Conservation (phyloP, 2,113 vertebrate genomes). For the Pygoscelis adeliae region DNA sequence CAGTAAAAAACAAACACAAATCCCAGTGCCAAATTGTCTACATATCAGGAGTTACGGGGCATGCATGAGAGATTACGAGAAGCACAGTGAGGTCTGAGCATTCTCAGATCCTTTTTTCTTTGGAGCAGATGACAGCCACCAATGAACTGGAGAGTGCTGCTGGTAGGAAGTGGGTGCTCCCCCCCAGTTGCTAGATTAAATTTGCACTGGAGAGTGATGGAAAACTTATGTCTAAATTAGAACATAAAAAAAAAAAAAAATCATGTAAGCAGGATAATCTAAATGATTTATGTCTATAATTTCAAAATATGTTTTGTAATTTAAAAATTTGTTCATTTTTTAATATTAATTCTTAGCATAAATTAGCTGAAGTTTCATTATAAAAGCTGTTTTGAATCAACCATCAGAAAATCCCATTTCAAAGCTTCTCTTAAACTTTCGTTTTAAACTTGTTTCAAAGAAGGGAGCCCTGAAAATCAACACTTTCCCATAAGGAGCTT, state of each 20-base stretch:
- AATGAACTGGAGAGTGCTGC: background rate
- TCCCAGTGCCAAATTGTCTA: background rate
- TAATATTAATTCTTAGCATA: background rate
- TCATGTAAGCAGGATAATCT: background rate
- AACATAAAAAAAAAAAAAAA: background rate
- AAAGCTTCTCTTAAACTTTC: background rate
- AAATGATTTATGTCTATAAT: background rate
- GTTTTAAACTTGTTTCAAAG: background rate
- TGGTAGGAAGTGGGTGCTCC: fast-evolving
- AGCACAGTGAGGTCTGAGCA: background rate
- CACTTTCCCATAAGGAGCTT: background rate
- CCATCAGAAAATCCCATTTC: background rate
- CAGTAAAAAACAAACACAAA: background rate
- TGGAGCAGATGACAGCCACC: background rate
- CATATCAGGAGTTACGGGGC: fast-evolving
- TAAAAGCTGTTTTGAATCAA: background rate
- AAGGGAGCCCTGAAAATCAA: background rate
- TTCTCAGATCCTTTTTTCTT: background rate
- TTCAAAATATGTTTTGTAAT: background rate
- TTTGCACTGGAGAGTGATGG: background rate
- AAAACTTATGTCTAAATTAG: background rate
- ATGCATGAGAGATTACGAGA: background rate
- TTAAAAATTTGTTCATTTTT: background rate
- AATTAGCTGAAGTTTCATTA: background rate
- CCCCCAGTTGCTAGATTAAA: background rate